phyloP scores from a whole-genome alignment of 2,888 invertebrate species.

The Crepidodera aurea region DNA sequence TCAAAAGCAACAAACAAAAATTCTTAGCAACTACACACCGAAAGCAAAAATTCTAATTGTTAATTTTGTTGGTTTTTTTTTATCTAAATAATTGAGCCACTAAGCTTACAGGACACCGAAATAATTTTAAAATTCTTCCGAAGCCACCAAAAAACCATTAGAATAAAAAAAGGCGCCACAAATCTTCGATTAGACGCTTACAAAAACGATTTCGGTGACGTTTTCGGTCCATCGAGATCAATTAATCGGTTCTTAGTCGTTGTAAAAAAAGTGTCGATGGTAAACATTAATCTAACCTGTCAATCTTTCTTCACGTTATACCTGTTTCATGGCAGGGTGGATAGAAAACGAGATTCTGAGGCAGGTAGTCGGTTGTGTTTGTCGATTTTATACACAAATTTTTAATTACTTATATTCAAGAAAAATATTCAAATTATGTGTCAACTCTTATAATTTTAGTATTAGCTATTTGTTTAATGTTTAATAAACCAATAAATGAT shows the following conservation, averaged over 20 bases:
- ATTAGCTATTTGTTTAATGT: too few species aligned
- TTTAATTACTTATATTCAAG: not conserved
- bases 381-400: not conserved
- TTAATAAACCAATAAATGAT: too few species aligned
- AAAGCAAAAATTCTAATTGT: not conserved
- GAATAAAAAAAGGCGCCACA: constrained; percentile 37
- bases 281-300: constrained; percentile 46
- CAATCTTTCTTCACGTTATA: constrained; percentile 48
- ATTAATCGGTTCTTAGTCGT: constrained; percentile 47
- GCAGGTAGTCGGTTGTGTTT: constrained; percentile 8
- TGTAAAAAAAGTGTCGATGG: constrained; percentile 50
- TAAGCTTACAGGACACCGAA: not conserved
- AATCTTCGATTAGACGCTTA: constrained; percentile 34
- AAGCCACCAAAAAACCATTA: constrained; percentile 8
- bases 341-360: constrained; percentile 1
- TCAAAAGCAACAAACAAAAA: too few species aligned
- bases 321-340: constrained; percentile 40
- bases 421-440: not conserved
- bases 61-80: too few species aligned
- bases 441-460: too few species aligned
- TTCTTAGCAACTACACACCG: too few species aligned
- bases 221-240: constrained; percentile 49
- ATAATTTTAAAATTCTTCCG: constrained; percentile 5
- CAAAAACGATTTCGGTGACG: constrained; percentile 41
- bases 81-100: not conserved